Evolutionary conservation across 1,140 invertebrate species (phyloP), one percentile per base, ranked within the genome.

Genomic region (Chionoecetes opilio): DNA sequence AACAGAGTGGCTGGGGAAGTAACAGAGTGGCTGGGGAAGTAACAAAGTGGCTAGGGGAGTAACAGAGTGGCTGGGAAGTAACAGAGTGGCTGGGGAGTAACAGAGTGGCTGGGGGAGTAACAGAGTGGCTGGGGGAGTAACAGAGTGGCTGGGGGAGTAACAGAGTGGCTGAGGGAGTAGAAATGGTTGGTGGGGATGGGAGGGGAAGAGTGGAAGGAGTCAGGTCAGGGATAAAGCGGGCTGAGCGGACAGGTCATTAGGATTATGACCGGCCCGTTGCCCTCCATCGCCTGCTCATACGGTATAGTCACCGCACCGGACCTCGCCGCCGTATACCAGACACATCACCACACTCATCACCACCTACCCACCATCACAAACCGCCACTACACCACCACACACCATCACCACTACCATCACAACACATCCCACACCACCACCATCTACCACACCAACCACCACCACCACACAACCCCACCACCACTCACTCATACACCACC

Each of bases 191-290:
- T 75, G 63, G 63, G 21, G 63, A 26, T 5, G n/a, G 63, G 63
- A 26, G 21, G 63, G n/a, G n/a, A 75, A 26, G 63, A 1, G 63
- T 5, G 63, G 63, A 1, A 75, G 63, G 63, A 75, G 63, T n/a
- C 63, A 75, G n/a, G 63, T 75, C 63, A 8, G 63, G 63, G 2
- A 6, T 17, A 26, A 75, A 75, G n/a, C 63, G 63, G 63, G 26
- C n/a, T 17, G 63, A n/a, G 21, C 63, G n/a, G 63, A 75, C 63
- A 75, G 63, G 63, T 75, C 26, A 75, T 75, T 75, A 75, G 63
- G 63, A 75, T 75, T 75, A 75, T 75, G 63, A 75, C 63, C 26
- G 63, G 63, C 63, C 63, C 63, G 63, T 75, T 75, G 63, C 63
- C 21, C 63, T 75, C 63, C 63, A 75, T 75, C 63, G n/a, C 63